phyloP scores from a whole-genome alignment of 2,113 vertebrate species.

The Seriola aureovittata region DNA sequence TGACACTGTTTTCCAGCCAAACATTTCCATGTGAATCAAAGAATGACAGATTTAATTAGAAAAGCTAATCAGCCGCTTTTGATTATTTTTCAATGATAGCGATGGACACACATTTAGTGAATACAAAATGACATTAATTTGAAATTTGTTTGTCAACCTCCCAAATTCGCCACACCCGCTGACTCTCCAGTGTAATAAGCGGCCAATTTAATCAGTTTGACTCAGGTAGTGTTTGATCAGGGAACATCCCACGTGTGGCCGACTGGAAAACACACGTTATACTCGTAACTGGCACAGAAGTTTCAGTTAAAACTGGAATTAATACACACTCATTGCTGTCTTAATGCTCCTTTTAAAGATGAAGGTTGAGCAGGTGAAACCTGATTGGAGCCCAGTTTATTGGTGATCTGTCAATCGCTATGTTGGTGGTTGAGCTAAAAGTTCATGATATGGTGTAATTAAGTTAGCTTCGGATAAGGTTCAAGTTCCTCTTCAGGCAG shows the following conservation, averaged over 20 bases:
- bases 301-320: too few species aligned
- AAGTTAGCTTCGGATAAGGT: too few species aligned
- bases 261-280: neutral
- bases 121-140: neutral
- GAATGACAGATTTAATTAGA: neutral
- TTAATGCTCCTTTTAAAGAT: too few species aligned
- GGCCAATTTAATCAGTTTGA: conserved; percentile 16
- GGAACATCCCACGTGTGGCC: neutral
- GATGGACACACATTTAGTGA: neutral
- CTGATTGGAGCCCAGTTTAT: too few species aligned
- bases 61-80: neutral
- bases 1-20: neutral
- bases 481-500: too few species aligned
- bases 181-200: neutral
- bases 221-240: neutral
- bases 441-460: too few species aligned
- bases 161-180: neutral
- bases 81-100: neutral
- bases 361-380: too few species aligned
- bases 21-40: neutral
- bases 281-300: neutral
- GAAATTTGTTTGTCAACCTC: neutral
- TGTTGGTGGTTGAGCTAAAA: too few species aligned
- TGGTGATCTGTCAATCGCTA: too few species aligned
- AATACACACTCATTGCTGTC: too few species aligned